phyloP scores from a whole-genome alignment of 1,140 invertebrate genomes.

The Procambarus virginalis region DNA sequence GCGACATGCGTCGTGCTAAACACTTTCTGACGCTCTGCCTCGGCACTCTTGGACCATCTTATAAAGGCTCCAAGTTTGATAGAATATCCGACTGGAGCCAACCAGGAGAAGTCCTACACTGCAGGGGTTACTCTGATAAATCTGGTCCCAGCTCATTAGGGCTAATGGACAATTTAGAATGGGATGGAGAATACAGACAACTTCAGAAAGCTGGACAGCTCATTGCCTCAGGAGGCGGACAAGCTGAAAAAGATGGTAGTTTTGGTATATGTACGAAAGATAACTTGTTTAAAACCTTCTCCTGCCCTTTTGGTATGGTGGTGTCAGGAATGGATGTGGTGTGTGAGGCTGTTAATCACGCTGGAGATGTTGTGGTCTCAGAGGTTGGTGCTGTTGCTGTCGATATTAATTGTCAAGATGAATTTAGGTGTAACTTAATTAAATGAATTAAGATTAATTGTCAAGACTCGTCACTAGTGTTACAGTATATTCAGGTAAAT shows the following conservation, averaged over 20 bases:
- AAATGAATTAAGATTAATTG: no score
- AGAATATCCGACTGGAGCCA: not conserved
- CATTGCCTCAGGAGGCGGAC: slow-evolving; percentile 17
- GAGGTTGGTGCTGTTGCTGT: not conserved
- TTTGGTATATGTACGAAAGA: slow-evolving; percentile 33
- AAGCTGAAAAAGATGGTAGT: slow-evolving; percentile 5
- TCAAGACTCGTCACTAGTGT: no score
- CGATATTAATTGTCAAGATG: no score
- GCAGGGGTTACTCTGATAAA: slow-evolving; percentile 1
- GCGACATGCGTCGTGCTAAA: slow-evolving; percentile 37
- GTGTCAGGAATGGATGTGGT: slow-evolving; percentile 16
- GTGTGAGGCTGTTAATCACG: not conserved
- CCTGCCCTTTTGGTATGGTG: slow-evolving; percentile 40
- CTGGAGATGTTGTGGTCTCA: not conserved
- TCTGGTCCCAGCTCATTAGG: not conserved
- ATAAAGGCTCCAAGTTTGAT: slow-evolving; percentile 7
- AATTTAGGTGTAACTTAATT: no score
- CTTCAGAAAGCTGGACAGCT: slow-evolving; percentile 29
- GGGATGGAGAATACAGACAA: slow-evolving; percentile 28
- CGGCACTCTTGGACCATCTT: slow-evolving; percentile 33
- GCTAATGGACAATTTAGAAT: slow-evolving; percentile 37
- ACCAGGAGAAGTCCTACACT: slow-evolving; percentile 27
- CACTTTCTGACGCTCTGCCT: slow-evolving; percentile 47
- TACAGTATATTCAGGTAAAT: no score
- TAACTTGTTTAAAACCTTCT: slow-evolving; percentile 7